Evolutionary conservation across 2,888 invertebrate genomes (phyloP).

Genomic region (Stenurella melanura): DNA sequence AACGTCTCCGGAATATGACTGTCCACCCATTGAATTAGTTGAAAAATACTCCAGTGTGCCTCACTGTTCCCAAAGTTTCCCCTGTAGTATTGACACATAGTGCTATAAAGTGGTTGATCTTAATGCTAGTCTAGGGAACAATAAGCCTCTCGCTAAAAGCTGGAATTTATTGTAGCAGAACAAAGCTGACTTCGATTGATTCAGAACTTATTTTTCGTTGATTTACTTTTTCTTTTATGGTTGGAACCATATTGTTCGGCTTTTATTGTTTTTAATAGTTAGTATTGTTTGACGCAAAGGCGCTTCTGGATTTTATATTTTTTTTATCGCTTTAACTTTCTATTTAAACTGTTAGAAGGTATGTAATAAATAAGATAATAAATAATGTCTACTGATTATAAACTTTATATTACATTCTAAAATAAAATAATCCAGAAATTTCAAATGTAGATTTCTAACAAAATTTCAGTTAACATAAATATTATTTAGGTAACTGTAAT

Average conservation of each 20-base stretch:
- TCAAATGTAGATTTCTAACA: neutral
- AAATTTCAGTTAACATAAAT: too few relatives aligned
- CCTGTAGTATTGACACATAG: conserved; percentile 17
- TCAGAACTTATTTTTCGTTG: conserved; percentile 31
- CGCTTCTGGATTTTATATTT: neutral
- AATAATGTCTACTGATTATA: neutral
- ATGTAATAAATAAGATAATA: neutral
- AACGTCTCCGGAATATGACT: neutral
- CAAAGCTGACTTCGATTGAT: conserved; percentile 31
- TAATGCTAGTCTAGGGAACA: conserved; percentile 30
- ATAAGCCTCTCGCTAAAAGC: conserved; percentile 34
- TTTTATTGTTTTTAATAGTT: conserved; percentile 4
- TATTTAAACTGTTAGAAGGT: neutral
- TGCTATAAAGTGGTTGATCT: conserved; percentile 27
- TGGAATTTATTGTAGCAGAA: conserved; percentile 24
- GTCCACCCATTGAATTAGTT: neutral
- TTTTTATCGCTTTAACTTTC: neutral
- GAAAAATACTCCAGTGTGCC: conserved; percentile 4
- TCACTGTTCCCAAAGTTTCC: conserved; percentile 9
- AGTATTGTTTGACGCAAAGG: neutral
- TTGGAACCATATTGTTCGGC: neutral
- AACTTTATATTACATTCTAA: neutral
- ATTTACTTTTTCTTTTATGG: conserved; percentile 33
- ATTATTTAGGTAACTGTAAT: too few relatives aligned
- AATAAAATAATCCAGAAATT: neutral